Evolutionary conservation across 2,113 vertebrate species (phyloP).

Genomic region (Lathamus discolor): DNA sequence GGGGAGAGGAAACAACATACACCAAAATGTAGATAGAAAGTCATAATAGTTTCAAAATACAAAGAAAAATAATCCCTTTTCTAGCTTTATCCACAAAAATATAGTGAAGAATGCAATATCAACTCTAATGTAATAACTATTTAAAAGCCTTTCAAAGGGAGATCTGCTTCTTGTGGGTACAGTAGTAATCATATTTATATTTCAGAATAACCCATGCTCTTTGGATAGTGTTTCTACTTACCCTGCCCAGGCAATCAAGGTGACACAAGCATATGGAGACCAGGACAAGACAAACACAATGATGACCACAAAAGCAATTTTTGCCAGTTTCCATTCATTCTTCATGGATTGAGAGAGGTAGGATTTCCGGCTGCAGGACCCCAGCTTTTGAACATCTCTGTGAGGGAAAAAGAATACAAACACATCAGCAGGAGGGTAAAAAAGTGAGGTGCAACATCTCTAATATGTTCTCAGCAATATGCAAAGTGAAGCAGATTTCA

Average conservation of each 20-base stretch:
- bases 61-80: background rate
- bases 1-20: fast-evolving
- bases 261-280: constrained; percentile 76
- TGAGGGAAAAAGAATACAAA: background rate
- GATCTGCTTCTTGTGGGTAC: background rate
- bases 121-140: background rate
- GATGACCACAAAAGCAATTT: constrained; percentile 75
- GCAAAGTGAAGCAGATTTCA: background rate
- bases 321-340: constrained; percentile 76
- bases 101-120: background rate
- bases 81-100: background rate
- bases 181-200: background rate
- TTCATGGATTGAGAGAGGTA: constrained; percentile 61
- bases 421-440: background rate
- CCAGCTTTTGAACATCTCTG: constrained; percentile 70
- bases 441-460: background rate
- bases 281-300: constrained; percentile 73
- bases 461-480: background rate
- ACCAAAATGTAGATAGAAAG: background rate
- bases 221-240: constrained; percentile 3
- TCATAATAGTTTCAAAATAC: background rate
- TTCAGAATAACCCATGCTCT: background rate
- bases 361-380: constrained; percentile 60
- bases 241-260: constrained; percentile 76
- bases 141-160: background rate